A percentile compares a stretch with the other conserved stretches of the same genome.
Conservation (phyloP, 2,888 invertebrate genomes). For the Meganola albula region DNA sequence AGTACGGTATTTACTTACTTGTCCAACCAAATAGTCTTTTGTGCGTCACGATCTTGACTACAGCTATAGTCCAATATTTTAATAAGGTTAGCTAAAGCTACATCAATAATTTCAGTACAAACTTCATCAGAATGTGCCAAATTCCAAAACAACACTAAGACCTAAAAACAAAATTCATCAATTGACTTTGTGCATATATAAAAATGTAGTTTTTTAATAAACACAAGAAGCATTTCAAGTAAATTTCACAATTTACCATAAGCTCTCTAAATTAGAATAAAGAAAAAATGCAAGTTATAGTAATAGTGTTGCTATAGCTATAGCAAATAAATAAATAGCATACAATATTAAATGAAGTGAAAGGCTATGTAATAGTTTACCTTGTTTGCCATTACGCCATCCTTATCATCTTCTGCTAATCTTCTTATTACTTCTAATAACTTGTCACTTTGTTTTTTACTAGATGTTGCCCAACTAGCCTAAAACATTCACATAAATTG, state of each 20-base stretch:
- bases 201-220: too few relatives aligned
- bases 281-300: too few relatives aligned
- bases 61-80: constrained; percentile 99
- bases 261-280: too few relatives aligned
- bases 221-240: too few relatives aligned
- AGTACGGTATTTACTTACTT: constrained; percentile 77
- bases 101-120: constrained; percentile 97
- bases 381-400: constrained; percentile 99
- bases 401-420: constrained; percentile 98
- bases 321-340: too few relatives aligned
- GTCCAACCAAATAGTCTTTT: constrained; percentile 96
- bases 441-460: constrained; percentile 96
- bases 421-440: constrained; percentile 95
- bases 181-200: too few relatives aligned
- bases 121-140: constrained; percentile 97
- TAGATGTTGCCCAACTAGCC: constrained; percentile 96
- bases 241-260: too few relatives aligned
- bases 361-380: constrained; percentile 73
- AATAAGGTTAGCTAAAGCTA: constrained; percentile 95
- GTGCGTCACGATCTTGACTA: constrained; percentile 96
- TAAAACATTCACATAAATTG: constrained; percentile 41
- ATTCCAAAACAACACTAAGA: constrained; percentile 96
- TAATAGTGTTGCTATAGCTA: too few relatives aligned
- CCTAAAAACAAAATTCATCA: constrained; percentile 70
- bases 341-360: too few relatives aligned